Base-by-base conservation (phyloP, 53 echinoderm and acorn worm genomes). In the Temnopleurus reevesii region DNA sequence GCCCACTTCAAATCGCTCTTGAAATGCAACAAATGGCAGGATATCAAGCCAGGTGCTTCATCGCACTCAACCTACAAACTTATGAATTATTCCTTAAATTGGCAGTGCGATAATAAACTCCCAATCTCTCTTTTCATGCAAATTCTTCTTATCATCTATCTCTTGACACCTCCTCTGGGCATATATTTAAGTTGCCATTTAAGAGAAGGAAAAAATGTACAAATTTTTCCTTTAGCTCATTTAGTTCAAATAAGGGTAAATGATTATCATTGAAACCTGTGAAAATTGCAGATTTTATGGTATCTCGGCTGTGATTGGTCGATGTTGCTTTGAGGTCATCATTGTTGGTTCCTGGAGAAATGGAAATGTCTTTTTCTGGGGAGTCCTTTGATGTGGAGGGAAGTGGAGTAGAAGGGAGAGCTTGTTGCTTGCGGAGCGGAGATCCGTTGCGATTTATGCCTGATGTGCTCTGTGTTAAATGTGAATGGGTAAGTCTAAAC, bases 401-500 rank as follows among this genome's bases (percentile, higher is more conserved):
- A 41, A 41, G 15, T 71, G 41, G 8, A 21, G 71, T 8, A 8
- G 71, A 71, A 71, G 71, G 71, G 18, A 35, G 19, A 36, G n/a
- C 43, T 38, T 71, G 71, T 71, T 71, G 71, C 71, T 71, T 38
- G 38, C 71, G 9, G 43, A 38, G 21, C 71, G 21, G n/a, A 41
- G 41, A n/a, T 41, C 41, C 41, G 2, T 26, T 23, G 4, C 5
- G 5, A 3, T 36, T 34, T 21, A 9, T 12, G 17, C 34, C 71
- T 6, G 71, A 71, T 71, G 26, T 71, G 71, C 38, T 71, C 41
- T 71, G 41, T 71, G 41, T 41, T 71, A 71, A 71, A 41, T 38
- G 41, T 41, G 21, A 21, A 21, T 43, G n/a, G 71, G 71, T 71
- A 71, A 71, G 71, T 41, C 12, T 33, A 7, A 56, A n/a, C n/a